These are phyloP conservation scores for Bemisia tabaci DNA, from an alignment of 1,140 invertebrate species.

Conservation along the genomic window DNA sequence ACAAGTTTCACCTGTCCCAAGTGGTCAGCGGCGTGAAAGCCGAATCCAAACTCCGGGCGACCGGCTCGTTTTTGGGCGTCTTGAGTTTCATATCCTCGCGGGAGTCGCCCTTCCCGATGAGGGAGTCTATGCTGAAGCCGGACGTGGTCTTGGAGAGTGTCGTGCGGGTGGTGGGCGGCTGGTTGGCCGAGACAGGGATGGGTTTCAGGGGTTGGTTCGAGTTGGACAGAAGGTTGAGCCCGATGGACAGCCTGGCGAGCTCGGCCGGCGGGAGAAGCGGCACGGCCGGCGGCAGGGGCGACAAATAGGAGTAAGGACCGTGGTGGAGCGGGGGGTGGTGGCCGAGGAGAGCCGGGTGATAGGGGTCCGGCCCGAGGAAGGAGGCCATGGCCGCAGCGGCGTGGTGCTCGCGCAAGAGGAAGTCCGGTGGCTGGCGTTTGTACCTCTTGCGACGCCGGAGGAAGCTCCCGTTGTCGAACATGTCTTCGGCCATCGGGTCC, in stretches of 20 bases:
- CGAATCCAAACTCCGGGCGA: conserved; percentile 20
- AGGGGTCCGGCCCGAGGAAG: conserved; percentile 31
- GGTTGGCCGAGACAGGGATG: conserved; percentile 31
- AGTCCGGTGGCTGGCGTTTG: conserved; percentile 61
- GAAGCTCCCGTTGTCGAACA: conserved; percentile 99
- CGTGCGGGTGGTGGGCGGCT: conserved; percentile 20
- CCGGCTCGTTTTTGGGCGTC: conserved; percentile 9
- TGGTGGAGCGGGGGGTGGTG: conserved; percentile 17
- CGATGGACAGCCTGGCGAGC: conserved; percentile 34
- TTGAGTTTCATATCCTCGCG: conserved; percentile 4
- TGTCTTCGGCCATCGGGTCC: conserved; percentile 91
- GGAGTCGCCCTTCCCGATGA: conserved; percentile 32
- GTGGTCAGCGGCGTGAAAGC: conserved; percentile 23
- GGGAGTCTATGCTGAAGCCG: conserved; percentile 38
- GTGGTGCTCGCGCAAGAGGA: conserved; percentile 35
- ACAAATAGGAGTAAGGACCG: conserved; percentile 32
- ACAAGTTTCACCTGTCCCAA: conserved; percentile 21
- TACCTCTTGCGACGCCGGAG: conserved; percentile 86
- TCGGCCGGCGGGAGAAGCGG: conserved; percentile 37
- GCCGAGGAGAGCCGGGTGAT: conserved; percentile 27
- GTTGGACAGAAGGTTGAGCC: conserved; percentile 29
- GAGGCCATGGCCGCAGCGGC: conserved; percentile 32
- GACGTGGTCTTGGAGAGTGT: conserved; percentile 27
- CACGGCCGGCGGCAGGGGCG: conserved; percentile 30
- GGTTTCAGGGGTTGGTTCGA: conserved; percentile 34